phyloP scores from a whole-genome alignment of 2,797 vertebrate genomes.

The Acomys russatus region DNA sequence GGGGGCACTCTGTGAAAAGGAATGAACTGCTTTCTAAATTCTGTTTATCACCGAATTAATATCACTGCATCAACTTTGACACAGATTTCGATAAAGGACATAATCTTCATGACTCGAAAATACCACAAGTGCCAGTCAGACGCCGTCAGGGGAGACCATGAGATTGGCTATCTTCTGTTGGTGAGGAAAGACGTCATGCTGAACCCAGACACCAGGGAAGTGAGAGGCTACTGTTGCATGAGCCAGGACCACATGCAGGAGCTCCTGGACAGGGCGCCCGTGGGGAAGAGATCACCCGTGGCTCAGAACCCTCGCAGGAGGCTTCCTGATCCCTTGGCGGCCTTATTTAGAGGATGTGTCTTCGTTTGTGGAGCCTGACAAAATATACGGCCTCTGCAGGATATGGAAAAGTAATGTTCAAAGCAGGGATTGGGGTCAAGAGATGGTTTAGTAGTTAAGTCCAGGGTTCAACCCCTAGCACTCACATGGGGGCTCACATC shows the following conservation, averaged over 20 bases:
- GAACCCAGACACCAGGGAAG: slow-evolving; percentile 94
- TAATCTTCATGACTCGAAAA: slow-evolving; percentile 94
- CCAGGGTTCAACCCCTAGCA: not conserved
- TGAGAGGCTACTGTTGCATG: slow-evolving; percentile 93
- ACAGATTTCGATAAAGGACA: slow-evolving; percentile 87
- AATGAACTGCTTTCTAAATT: not conserved
- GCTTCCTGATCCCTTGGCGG: slow-evolving; percentile 96
- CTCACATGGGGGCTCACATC: not conserved
- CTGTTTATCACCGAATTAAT: not conserved
- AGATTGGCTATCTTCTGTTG: slow-evolving; percentile 97
- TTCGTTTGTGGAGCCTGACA: slow-evolving; percentile 92
- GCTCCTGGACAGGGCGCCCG: slow-evolving; percentile 91
- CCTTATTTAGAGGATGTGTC: slow-evolving; percentile 93
- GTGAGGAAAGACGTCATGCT: slow-evolving; percentile 94
- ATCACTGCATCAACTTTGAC: not conserved
- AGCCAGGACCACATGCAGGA: slow-evolving; percentile 93
- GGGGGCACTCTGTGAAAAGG: not conserved
- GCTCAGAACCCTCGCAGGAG: slow-evolving; percentile 95
- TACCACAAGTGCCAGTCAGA: slow-evolving; percentile 96
- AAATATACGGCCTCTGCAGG: slow-evolving; percentile 92
- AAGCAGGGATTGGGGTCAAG: not conserved
- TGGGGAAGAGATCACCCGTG: slow-evolving; percentile 93
- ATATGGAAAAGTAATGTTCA: not conserved
- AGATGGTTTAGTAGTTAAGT: not conserved
- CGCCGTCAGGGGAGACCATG: slow-evolving; percentile 96